These are phyloP conservation scores for Octodon degus DNA, from an alignment of 2,113 vertebrate species.

Conservation along the genomic window DNA sequence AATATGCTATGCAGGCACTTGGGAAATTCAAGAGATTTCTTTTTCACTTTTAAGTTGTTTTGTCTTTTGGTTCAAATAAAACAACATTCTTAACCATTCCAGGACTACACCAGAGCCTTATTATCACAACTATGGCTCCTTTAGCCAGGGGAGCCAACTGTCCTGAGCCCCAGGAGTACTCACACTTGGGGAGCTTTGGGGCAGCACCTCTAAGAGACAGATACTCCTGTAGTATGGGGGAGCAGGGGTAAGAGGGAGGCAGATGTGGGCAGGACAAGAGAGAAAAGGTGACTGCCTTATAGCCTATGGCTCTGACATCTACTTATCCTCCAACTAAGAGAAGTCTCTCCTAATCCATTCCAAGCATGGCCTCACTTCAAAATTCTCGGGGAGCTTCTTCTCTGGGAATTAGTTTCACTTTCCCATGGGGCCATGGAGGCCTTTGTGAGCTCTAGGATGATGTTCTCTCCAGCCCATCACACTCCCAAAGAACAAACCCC, in stretches of 20 bases:
- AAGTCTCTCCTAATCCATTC: neutral
- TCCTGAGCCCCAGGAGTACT: slow-evolving; percentile 61
- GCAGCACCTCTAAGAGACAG: slow-evolving; percentile 72
- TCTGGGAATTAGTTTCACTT: slow-evolving; percentile 25
- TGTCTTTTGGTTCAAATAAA: slow-evolving; percentile 78
- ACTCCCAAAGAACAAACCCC: slow-evolving; percentile 60
- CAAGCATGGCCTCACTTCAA: slow-evolving; percentile 50
- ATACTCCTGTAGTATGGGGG: slow-evolving; percentile 53
- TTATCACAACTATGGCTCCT: slow-evolving; percentile 38
- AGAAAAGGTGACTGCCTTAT: slow-evolving; percentile 53
- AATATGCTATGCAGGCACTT: slow-evolving; percentile 80
- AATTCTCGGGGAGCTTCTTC: slow-evolving; percentile 48
- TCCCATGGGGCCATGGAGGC: neutral
- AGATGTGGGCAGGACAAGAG: slow-evolving; percentile 45
- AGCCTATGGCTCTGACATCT: slow-evolving; percentile 59
- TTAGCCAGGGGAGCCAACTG: slow-evolving; percentile 4
- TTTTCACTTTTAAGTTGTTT: slow-evolving; percentile 66
- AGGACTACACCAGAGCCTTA: slow-evolving; percentile 52
- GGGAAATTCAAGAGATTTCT: slow-evolving; percentile 79
- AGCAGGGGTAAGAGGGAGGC: slow-evolving; percentile 46
- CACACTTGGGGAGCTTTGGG: slow-evolving; percentile 57
- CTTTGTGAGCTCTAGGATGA: slow-evolving; percentile 10
- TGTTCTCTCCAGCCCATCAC: slow-evolving; percentile 36
- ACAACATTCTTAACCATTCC: slow-evolving; percentile 60
- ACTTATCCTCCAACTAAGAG: slow-evolving; percentile 30